Percentiles rank a stretch among this genome's conserved stretches.
Evolutionary conservation across 2,113 vertebrate genomes (phyloP).

Genomic region (Mirza zaza): DNA sequence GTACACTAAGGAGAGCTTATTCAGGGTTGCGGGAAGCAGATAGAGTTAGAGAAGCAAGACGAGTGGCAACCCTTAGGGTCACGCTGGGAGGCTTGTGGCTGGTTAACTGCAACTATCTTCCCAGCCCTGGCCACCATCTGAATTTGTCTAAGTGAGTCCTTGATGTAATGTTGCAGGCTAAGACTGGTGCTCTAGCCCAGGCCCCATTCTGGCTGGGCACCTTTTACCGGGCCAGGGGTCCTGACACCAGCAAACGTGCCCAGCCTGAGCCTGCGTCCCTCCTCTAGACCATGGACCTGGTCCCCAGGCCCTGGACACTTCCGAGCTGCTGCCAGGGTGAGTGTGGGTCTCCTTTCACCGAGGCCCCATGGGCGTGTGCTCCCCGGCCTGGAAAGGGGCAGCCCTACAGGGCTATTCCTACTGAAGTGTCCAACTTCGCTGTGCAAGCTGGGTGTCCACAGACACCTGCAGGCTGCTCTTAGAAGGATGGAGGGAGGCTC

Average conservation of each 20-base stretch:
- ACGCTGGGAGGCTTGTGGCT: not conserved
- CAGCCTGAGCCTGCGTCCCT: not conserved
- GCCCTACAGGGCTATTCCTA: not conserved
- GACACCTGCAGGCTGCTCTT: accelerated
- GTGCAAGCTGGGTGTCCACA: not conserved
- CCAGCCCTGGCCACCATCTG: not conserved
- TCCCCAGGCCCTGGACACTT: not conserved
- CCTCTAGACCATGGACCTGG: not conserved
- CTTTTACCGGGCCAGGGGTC: not conserved
- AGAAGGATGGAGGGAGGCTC: not conserved
- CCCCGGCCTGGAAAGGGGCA: too few species aligned
- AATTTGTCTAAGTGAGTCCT: not conserved
- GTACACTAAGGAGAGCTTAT: not conserved
- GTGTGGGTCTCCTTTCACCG: not conserved
- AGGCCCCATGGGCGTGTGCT: accelerated
- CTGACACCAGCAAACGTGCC: accelerated
- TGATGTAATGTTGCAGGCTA: not conserved
- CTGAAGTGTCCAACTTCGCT: accelerated
- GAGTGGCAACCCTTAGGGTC: too few species aligned
- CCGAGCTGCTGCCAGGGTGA: not conserved
- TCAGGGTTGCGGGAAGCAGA: not conserved
- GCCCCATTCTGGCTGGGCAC: not conserved
- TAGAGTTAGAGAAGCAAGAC: not conserved
- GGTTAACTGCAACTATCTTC: not conserved
- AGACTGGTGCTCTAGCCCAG: not conserved